Base-by-base conservation (phyloP, 2,888 invertebrate genomes). In the Neria commutata region DNA sequence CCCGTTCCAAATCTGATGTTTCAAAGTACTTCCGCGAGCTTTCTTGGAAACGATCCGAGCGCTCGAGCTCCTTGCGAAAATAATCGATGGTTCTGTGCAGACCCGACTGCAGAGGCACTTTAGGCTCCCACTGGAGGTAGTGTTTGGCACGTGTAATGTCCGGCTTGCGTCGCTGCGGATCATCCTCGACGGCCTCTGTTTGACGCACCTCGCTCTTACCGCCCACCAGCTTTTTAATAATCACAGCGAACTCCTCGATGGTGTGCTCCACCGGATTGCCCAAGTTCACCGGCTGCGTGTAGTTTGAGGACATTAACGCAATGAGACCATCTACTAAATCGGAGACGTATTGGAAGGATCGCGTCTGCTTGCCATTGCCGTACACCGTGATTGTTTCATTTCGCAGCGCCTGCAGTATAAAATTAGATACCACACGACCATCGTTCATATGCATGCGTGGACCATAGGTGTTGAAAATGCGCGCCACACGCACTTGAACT, bases 371-470 rank as follows among this genome's bases (percentile, higher is more conserved):
- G 21, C 94, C 94, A 73, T 91, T 90, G 1, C 94, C 94, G 75
- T 94, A 94, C 6, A 96, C 95, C 3, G 98, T 98, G 55, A 99
- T 95, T 2, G 94, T 91, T 76, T 97, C 89, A 78, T 95, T 94
- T 77, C 96, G 93, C 58, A 99, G 83, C 0, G 98, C 95, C 83
- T 99, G 98, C 67, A 98, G 86, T 66, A 99, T 94, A 75, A 99
- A 99, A 84, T 99, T 99, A 14, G 98, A 98, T 1, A 99, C 98
- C 1, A 99, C 77, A 37, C 99, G 86, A 1, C 99, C 99, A 81
- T 99, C 99, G 65, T 97, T 95, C 87, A 95, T 95, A 76, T 98
- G 98, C 99, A 99, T 99, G 70, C 99, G 84, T 1, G 99, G 99
- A 0, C 99, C 99, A 77, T 95, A 99, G 0, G 99, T 99, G 81